Percentiles rank a stretch among this genome's conserved stretches.
phyloP scores from a whole-genome alignment of 1,140 invertebrate genomes.

The Zaprionus ornatus region DNA sequence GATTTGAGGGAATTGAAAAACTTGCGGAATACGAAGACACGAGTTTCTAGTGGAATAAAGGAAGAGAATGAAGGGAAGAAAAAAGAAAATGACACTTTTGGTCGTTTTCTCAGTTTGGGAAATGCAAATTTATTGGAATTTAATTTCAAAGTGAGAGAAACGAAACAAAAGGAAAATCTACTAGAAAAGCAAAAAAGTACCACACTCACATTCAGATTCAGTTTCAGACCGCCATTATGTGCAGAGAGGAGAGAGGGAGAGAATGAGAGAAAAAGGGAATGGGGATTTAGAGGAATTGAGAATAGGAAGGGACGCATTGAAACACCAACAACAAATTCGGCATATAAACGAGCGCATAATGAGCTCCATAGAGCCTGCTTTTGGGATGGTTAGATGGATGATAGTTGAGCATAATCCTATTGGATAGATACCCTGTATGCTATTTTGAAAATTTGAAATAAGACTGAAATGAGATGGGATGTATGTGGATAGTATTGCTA shows the following conservation, averaged over 20 bases:
- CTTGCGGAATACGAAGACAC: slow-evolving; percentile 59
- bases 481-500: too few species aligned
- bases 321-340: slow-evolving; percentile 71
- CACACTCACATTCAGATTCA: background rate
- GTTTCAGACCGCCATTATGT: background rate
- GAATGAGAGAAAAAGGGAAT: background rate
- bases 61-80: slow-evolving; percentile 3
- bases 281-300: background rate
- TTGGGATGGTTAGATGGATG: background rate
- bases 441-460: too few species aligned
- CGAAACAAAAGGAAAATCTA: slow-evolving; percentile 8
- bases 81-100: slow-evolving; percentile 66
- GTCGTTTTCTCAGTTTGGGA: slow-evolving; percentile 15
- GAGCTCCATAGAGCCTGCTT: slow-evolving; percentile 46
- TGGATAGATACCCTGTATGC: background rate
- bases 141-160: slow-evolving; percentile 71
- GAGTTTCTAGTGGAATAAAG: slow-evolving; percentile 47
- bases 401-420: slow-evolving; percentile 14
- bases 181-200: background rate
- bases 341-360: slow-evolving; percentile 81
- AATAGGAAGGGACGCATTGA: slow-evolving; percentile 24
- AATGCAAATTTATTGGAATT: slow-evolving; percentile 81
- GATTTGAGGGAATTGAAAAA: slow-evolving; percentile 70
- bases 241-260: background rate
- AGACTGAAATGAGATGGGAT: too few species aligned